Base-by-base conservation (phyloP, 2,797 vertebrate genomes). In the Nannoperca obscura region DNA sequence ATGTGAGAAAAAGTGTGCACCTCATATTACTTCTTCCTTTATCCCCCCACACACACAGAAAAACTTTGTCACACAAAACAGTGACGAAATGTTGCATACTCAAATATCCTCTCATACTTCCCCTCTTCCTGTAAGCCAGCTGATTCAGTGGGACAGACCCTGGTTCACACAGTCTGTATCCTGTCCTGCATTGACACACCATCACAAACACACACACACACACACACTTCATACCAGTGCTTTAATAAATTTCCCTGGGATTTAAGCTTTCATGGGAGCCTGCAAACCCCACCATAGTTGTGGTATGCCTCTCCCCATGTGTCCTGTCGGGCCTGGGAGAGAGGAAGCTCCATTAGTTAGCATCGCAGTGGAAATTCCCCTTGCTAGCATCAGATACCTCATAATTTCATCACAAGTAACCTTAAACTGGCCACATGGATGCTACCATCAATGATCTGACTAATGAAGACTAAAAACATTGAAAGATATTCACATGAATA, bases 221-320 rank as follows among this genome's bases (percentile, higher is more conserved):
- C 66, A 52, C 66, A 78, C n/a, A 64, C 57, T 84, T 83, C 84
- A 87, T 83, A 88, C 77, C 73, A 87, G 53, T 36, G 68, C 71
- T 88, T 89, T 78, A 81, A 82, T 85, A 82, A 86, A 89, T 88
- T 86, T 95, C 91, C 91, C 68, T 90, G 80, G 90, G 91, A 94
- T 79, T 84, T 81, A 75, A 91, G 90, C 90, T 93, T 96, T 93
- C 94, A 90, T 93, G 93, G 94, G 94, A 96, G 91, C 92, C 89
- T 95, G 94, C 89, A 95, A 95, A 91, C 86, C 91, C 87, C 74
- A 61, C 86, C 89, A 92, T 94, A 90, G 87, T 94, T 93, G 90
- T 88, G 94, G 84, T 87, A 83, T 91, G 92, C 94, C 83, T 91
- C 91, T 71, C 92, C 89, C 92, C 88, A 91, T 92, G 86, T 90